phyloP scores from a whole-genome alignment of 2,888 invertebrate genomes.

The Trachelus stipa region DNA sequence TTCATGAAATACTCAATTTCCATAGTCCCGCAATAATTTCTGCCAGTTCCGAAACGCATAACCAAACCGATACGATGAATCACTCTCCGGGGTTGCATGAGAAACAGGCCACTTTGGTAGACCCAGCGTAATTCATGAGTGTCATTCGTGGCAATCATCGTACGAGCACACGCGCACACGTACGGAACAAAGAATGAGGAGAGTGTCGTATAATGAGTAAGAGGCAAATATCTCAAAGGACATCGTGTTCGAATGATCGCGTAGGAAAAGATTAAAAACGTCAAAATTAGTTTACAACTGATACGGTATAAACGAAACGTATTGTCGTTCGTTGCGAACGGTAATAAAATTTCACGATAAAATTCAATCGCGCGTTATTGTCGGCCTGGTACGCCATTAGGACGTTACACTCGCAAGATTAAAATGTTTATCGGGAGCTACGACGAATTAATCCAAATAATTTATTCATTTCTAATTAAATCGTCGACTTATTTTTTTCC shows the following conservation, averaged over 20 bases:
- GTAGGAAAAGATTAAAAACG: neutral
- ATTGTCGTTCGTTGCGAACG: neutral
- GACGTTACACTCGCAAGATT: neutral
- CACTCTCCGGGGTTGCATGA: neutral
- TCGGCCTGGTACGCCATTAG: neutral
- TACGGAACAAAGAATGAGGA: neutral
- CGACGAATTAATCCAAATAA: neutral
- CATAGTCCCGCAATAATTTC: neutral
- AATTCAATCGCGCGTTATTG: neutral
- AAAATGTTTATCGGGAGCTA: neutral
- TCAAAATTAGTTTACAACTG: neutral
- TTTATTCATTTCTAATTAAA: neutral
- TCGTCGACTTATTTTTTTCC: neutral
- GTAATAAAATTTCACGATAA: neutral
- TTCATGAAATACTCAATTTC: neutral
- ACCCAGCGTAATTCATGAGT: neutral
- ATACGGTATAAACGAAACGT: neutral
- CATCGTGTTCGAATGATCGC: neutral
- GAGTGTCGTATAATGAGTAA: neutral
- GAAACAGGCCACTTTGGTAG: neutral
- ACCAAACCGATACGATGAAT: neutral
- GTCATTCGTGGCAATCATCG: neutral
- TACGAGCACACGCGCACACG: neutral
- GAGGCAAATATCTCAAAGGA: neutral
- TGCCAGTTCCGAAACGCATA: neutral